These are phyloP conservation scores for Aspidiotus rigidus DNA, from an alignment of 2,888 invertebrate species.

Conservation along the genomic window DNA sequence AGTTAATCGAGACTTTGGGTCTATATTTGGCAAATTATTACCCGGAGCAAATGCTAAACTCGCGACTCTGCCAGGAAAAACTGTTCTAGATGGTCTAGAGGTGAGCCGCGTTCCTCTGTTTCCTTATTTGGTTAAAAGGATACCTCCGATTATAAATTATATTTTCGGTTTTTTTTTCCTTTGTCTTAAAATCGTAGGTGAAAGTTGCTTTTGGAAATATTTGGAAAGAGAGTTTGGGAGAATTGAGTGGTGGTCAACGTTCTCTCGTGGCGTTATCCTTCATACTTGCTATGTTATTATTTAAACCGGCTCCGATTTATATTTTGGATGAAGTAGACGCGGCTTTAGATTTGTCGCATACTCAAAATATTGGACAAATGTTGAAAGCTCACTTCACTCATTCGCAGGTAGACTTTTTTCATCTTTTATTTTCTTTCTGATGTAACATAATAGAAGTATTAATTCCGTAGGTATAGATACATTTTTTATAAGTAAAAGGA, in stretches of 20 bases:
- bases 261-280: slow-evolving; percentile 92
- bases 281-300: slow-evolving; percentile 89
- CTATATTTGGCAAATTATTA: slow-evolving; percentile 82
- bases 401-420: slow-evolving; percentile 57
- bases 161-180: background rate
- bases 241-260: slow-evolving; percentile 93
- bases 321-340: slow-evolving; percentile 99
- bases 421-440: slow-evolving; percentile 34
- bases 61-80: slow-evolving; percentile 61
- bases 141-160: background rate
- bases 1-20: slow-evolving; percentile 87
- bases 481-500: no score
- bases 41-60: slow-evolving; percentile 84
- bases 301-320: slow-evolving; percentile 96
- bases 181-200: slow-evolving; percentile 44
- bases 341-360: slow-evolving; percentile 93
- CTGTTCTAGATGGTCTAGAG: slow-evolving; percentile 79
- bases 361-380: slow-evolving; percentile 97
- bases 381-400: slow-evolving; percentile 77
- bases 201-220: slow-evolving; percentile 83
- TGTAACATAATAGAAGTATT: background rate
- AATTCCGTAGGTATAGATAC: no score
- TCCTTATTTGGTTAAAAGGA: background rate
- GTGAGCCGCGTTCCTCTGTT: slow-evolving; percentile 43
- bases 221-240: slow-evolving; percentile 93